Percentiles rank a stretch among this genome's conserved stretches.
Conservation (phyloP, 2,113 vertebrate genomes). For the Rhinichthys klamathensis region DNA sequence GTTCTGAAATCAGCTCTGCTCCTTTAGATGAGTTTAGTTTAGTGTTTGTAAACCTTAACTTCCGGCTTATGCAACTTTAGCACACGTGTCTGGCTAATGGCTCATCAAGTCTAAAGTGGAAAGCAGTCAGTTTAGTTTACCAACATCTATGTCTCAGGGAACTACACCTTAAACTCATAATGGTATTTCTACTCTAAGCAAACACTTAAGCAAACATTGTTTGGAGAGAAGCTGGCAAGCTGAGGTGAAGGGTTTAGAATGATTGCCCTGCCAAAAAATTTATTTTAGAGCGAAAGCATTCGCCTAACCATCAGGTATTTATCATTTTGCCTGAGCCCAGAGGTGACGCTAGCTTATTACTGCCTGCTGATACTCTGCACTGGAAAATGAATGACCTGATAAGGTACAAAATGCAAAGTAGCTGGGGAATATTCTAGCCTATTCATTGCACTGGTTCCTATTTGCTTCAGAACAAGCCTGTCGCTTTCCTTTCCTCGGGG, state of each 20-base stretch:
- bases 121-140: not conserved
- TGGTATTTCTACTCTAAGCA: constrained; percentile 1
- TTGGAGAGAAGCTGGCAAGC: constrained; percentile 8
- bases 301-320: constrained; percentile 41
- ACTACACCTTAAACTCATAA: not conserved
- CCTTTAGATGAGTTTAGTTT: not conserved
- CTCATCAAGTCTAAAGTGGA: not conserved
- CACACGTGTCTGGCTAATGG: not conserved
- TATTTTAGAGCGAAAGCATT: constrained; percentile 31
- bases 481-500: constrained; percentile 1
- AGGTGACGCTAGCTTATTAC: constrained; percentile 50
- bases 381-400: constrained; percentile 45
- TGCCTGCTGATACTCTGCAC: constrained; percentile 19
- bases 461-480: constrained; percentile 6
- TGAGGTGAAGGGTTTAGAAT: constrained; percentile 12
- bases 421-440: constrained; percentile 36
- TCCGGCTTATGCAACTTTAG: too few species aligned
- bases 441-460: constrained; percentile 37
- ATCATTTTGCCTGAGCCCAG: constrained; percentile 40
- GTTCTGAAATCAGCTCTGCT: not conserved
- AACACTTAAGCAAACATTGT: constrained; percentile 36
- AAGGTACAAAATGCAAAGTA: constrained; percentile 51
- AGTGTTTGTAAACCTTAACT: not conserved
- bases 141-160: not conserved
- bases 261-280: constrained; percentile 32